Evolutionary conservation across 2,113 vertebrate species (phyloP).

Genomic region (Perca flavescens): DNA sequence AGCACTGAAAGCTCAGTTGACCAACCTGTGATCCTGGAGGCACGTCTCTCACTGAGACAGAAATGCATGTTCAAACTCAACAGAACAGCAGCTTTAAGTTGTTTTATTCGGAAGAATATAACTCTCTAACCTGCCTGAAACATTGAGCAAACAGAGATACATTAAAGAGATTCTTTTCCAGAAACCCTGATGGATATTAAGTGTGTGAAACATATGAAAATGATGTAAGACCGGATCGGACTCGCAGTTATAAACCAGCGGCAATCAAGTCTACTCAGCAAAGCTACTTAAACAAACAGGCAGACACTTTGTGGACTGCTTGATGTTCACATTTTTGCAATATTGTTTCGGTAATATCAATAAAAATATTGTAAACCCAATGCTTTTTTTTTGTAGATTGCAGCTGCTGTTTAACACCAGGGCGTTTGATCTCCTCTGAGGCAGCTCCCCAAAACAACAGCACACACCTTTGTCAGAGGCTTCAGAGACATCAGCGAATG

Average conservation of each 20-base stretch:
- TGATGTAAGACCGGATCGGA: slow-evolving; percentile 1
- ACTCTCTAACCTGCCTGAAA: neutral
- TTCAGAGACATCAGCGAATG: slow-evolving; percentile 32
- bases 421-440: slow-evolving; percentile 34
- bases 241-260: neutral
- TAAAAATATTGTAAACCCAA: slow-evolving; percentile 10
- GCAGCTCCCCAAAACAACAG: slow-evolving; percentile 32
- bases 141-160: slow-evolving; percentile 17
- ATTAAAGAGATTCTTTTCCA: neutral
- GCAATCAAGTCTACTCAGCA: neutral
- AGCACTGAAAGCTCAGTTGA: slow-evolving; percentile 34
- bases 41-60: neutral
- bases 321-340: slow-evolving; percentile 22
- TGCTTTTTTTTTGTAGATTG: neutral
- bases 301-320: neutral
- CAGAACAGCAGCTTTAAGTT: neutral
- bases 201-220: slow-evolving; percentile 13
- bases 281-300: neutral
- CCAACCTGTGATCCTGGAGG: slow-evolving; percentile 30
- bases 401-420: slow-evolving; percentile 6
- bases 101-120: neutral
- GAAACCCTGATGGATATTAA: slow-evolving; percentile 1
- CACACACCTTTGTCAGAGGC: slow-evolving; percentile 42
- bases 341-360: slow-evolving; percentile 13
- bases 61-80: neutral